Conservation (phyloP, 2,797 vertebrate genomes). For the Labeo calbasu region DNA sequence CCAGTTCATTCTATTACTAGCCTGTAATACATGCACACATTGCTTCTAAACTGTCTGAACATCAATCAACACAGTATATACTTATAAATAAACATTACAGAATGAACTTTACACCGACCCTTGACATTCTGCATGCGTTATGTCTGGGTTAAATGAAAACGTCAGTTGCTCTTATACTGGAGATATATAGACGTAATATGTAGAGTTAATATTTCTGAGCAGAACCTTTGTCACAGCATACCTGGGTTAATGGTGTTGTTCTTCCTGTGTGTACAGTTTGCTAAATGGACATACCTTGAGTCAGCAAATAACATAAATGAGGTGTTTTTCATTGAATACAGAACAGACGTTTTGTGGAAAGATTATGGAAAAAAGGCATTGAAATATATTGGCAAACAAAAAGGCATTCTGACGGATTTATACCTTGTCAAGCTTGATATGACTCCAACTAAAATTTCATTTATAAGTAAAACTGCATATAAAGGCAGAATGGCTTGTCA, state of each 20-base stretch:
- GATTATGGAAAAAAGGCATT: neutral
- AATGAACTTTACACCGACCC: conserved; percentile 2
- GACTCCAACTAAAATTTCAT: neutral
- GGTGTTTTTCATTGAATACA: neutral
- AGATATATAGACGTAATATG: neutral
- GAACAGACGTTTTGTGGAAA: neutral
- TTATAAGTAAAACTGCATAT: neutral
- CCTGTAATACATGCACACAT: neutral
- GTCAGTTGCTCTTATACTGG: conserved; percentile 1
- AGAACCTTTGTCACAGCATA: neutral
- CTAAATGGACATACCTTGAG: neutral
- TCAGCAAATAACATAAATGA: conserved; percentile 6
- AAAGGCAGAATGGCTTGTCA: neutral
- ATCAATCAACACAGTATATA: neutral
- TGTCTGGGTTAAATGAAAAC: conserved; percentile 12
- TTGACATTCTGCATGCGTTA: neutral
- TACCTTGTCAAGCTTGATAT: neutral
- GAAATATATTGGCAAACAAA: conserved; percentile 1
- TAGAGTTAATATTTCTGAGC: neutral
- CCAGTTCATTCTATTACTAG: neutral
- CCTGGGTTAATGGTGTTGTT: conserved; percentile 5
- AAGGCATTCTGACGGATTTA: neutral
- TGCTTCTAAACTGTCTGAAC: neutral
- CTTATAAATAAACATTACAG: neutral
- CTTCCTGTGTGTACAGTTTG: conserved; percentile 3